Evolutionary conservation across 2,888 invertebrate genomes (phyloP), one percentile per base, ranked within the genome.

Genomic region (Homarus gammarus): DNA sequence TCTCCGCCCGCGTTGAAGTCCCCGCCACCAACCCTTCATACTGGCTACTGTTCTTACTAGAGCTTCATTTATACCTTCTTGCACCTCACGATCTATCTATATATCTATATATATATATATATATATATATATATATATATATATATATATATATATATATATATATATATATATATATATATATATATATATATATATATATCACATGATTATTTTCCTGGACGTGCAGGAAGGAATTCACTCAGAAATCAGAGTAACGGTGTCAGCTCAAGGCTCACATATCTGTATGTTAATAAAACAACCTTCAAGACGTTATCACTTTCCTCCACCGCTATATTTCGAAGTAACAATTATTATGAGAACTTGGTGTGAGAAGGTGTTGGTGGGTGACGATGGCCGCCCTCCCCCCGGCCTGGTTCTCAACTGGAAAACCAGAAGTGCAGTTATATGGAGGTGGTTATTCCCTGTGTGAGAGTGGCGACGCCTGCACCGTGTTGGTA

Each of bases 361-460:
- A 64, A 27, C 6, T 5, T 5, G 64, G 6, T 5, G 27, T 6
- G 64, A 27, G n/a, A n/a, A 6, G 64, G 27, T 27, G n/a, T 5
- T 6, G 64, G 33, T 33, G 18, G 78, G 44, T 51, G 31, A 33
- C 27, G 49, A 49, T 77, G 77, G 44, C 40, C 36, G 61, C 61
- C 12, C 18, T 27, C 36, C 22, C 18, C 27, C 61, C n/a, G 61
- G 8, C 40, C 5, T 36, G 27, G 61, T 79, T 64, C 79, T 64
- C 36, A 79, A 79, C 79, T 61, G 79, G 40, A 79, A 61, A 79
- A 61, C 64, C 40, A 38, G 22, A 64, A 79, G 79, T 79, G 79
- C 79, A 79, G 79, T 79, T 79, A 79, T 79, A 61, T 61, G 44
- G 79, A 79, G 79, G 61, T 79, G 79, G 56, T 79, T 79, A 79